These are phyloP conservation scores for Rhynchomys soricoides DNA, from an alignment of 2,113 vertebrate species.

Conservation along the genomic window DNA sequence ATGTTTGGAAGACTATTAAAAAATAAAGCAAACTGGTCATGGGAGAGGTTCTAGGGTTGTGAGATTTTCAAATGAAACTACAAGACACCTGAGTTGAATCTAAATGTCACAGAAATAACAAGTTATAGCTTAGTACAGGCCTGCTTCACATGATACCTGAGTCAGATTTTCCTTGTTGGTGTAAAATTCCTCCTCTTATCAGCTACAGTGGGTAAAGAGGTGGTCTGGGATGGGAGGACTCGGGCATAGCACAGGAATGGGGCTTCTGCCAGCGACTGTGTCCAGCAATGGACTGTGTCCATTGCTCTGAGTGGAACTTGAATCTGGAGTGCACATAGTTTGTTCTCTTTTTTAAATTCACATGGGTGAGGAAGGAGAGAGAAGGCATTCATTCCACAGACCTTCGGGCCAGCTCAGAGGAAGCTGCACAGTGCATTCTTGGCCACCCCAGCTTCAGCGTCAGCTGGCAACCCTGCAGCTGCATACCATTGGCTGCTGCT, in stretches of 20 bases:
- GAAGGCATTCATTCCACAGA: slow-evolving; percentile 24
- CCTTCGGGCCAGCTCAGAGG: background rate
- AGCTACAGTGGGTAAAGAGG: background rate
- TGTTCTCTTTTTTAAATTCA: background rate
- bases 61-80: slow-evolving; percentile 11
- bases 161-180: background rate
- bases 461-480: background rate
- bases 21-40: background rate
- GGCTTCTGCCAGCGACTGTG: background rate
- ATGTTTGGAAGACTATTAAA: background rate
- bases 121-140: background rate
- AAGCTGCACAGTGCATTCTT: slow-evolving; percentile 64
- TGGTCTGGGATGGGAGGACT: background rate
- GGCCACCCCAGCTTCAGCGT: background rate
- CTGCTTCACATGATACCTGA: background rate
- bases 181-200: background rate
- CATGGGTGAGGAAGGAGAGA: background rate
- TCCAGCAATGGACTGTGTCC: too few species aligned
- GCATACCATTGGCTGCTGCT: slow-evolving; percentile 57
- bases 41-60: background rate
- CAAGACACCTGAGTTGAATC: background rate
- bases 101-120: background rate
- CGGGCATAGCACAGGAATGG: background rate
- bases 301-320: background rate
- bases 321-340: background rate